Percentiles rank a stretch among this genome's conserved stretches.
Evolutionary conservation across 2,113 vertebrate genomes (phyloP).

Genomic region (Hypanus sabinus): DNA sequence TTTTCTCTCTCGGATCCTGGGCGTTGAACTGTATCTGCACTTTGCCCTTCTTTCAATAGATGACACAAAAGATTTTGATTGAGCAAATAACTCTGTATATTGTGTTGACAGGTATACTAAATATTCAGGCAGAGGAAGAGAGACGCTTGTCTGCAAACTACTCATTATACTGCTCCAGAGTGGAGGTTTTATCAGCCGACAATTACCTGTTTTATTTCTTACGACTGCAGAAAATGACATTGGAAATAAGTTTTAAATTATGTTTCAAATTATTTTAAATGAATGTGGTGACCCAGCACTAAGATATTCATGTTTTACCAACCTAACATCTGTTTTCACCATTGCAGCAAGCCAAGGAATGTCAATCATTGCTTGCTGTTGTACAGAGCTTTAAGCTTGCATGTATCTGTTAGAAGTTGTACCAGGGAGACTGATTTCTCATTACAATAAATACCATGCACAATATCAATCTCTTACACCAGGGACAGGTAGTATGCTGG

Average conservation of each 20-base stretch:
- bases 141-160: not conserved
- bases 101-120: slow-evolving; percentile 19
- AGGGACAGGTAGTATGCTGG: not conserved
- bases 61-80: slow-evolving; percentile 18
- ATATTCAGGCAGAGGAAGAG: not conserved
- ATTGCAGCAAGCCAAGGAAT: not conserved
- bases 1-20: not conserved
- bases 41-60: not conserved
- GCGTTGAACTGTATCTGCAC: not conserved
- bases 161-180: slow-evolving; percentile 4
- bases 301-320: slow-evolving; percentile 24
- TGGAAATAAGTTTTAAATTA: slow-evolving; percentile 25
- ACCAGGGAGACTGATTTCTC: not conserved
- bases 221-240: slow-evolving; percentile 7
- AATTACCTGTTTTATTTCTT: not conserved
- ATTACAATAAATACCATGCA: slow-evolving; percentile 11
- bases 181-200: not conserved
- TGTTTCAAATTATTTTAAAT: slow-evolving; percentile 35
- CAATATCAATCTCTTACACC: not conserved
- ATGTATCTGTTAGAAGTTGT: slow-evolving; percentile 9
- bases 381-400: too few relatives aligned
- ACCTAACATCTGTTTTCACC: slow-evolving; percentile 30
- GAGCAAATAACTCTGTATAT: not conserved
- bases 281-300: slow-evolving; percentile 7
- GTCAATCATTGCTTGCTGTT: slow-evolving; percentile 9